Conservation (phyloP, 2,888 invertebrate species). For the Nasonia oneida region DNA sequence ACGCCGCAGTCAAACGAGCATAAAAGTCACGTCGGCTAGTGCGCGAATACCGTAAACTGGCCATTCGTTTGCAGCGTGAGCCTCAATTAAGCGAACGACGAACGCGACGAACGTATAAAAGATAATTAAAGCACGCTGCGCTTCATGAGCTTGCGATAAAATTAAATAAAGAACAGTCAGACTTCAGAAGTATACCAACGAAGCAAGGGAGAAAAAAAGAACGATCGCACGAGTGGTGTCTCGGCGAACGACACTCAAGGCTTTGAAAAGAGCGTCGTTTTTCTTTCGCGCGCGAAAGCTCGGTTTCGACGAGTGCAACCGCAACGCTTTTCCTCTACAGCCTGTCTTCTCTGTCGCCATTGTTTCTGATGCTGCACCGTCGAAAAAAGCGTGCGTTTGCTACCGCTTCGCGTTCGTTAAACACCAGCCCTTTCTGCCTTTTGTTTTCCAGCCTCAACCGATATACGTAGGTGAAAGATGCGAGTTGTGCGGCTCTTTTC, state of each 20-base stretch:
- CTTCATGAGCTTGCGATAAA: neutral
- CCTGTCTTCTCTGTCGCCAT: neutral
- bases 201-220: neutral
- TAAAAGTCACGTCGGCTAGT: too few relatives aligned
- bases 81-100: too few relatives aligned
- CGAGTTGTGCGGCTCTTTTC: neutral
- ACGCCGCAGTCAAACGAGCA: too few relatives aligned
- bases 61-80: neutral
- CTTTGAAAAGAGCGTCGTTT: conserved; percentile 13
- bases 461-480: neutral
- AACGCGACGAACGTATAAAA: conserved; percentile 6
- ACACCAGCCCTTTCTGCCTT: neutral
- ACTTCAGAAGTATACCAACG: neutral
- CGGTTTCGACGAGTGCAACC: conserved; percentile 6
- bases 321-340: neutral
- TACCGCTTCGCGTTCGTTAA: neutral
- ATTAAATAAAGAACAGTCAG: neutral
- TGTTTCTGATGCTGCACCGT: neutral
- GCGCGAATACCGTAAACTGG: neutral
- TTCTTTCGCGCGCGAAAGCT: neutral
- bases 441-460: neutral
- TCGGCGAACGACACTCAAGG: neutral
- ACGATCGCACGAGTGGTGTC: neutral
- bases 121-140: conserved; percentile 26
- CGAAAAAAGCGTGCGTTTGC: neutral